Evolutionary conservation across 1,140 invertebrate species (phyloP), one percentile per base, ranked within the genome.

Genomic region (Drosophila seguyi): DNA sequence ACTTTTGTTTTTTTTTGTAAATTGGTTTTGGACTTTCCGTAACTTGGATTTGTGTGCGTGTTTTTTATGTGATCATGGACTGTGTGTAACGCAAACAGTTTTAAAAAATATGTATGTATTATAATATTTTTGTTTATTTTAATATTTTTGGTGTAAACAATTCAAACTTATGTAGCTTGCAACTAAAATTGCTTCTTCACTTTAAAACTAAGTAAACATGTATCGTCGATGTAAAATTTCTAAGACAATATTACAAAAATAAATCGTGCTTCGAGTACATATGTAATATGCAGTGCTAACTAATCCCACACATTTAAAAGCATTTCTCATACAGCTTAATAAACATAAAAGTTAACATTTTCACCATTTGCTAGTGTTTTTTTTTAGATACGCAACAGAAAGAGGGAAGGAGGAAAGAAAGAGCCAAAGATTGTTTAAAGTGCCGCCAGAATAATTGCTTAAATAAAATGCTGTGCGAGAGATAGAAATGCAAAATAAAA

Each of bases 141-240:
- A 75, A 88, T 88, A 88, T 88, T 88, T 88, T 88, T 88, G 84
- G 84, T 88, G 81, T 88, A 88, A 88, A 88, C 84, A 88, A 88
- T 88, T 88, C 65, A 82, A 87, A 76, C 83, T 86, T 86, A 81
- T 86, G 74, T 78, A 86, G 65, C 57, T 80, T 84, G 81, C 77
- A 85, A 79, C 77, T 87, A 52, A 86, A 87, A 79, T 81, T 88
- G 84, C 61, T 69, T 53, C 50, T 48, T 76, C 41, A 6, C 38
- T 57, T 76, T 85, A 88, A 90, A 88, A 88, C 84, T 88, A 88
- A 88, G 81, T 88, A 90, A 88, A 88, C 84, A 88, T 88, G 67
- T 90, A 79, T 77, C 63, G 42, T 77, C 63, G 48, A 68, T 77
- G 65, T 84, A 84, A 75, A 88, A 74, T 87, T 77, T 60, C 67